Base-by-base conservation (phyloP, 2,113 vertebrate species). In the Phalacrocorax aristotelis region DNA sequence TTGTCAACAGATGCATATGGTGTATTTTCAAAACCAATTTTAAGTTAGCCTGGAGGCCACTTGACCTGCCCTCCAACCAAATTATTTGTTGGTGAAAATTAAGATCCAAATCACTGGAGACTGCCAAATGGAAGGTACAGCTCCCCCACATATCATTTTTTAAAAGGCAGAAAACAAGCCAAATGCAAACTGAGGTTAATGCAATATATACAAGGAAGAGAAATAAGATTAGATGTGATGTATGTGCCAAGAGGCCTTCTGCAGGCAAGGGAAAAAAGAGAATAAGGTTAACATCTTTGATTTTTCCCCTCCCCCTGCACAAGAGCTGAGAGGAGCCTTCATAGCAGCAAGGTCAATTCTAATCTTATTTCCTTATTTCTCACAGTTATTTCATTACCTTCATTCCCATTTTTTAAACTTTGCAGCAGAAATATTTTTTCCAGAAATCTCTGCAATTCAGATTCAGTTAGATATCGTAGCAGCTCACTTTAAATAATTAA, bases 181-280 rank as follows among this genome's bases (percentile, higher is more conserved):
- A 94, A 97, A 96, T 90, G 55, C 90, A 97, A 97, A 94, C 88
- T 71, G 95, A 95, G 92, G 87, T 92, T 97, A 98, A 97, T 97
- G 85, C 84, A 95, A 97, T 97, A 97, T 80, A 76, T 78, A 96
- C 92, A 94, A 96, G 95, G 57, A 97, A 93, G 80, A 95, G 89
- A 94, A 97, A 97, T 96, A 95, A 90, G 95, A 97, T 98, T 97
- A 97, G 91, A 97, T 81, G 95, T 96, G 97, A 97, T 97, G 87
- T 95, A 95, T 95, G 92, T 88, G 93, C 97, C 97, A 97, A 93
- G 84, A 97, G 97, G 93, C 90, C 96, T 97, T 97, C 97, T 96
- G 82, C 77, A 90, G 95, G 96, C 95, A 96, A 92, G 57, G 70
- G 85, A 97, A 95, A 92, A 76, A 89, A 87, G 84, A 88, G 96